These are phyloP conservation scores for Toxostoma redivivum DNA, from an alignment of 2,113 vertebrate genomes.

Conservation along the genomic window DNA sequence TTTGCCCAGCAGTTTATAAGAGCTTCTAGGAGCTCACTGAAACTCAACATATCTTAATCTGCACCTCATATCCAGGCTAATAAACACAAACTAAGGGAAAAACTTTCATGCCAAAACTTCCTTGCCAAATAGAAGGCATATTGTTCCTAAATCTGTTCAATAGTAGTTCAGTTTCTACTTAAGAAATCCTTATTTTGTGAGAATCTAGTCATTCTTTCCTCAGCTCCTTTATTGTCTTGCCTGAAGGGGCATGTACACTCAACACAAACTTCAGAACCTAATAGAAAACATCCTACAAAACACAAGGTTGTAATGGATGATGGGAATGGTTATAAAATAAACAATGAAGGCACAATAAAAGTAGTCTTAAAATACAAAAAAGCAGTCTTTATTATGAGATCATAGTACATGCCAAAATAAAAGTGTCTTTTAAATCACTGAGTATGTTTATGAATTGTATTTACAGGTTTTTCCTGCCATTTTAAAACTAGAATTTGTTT, in stretches of 20 bases:
- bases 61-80: neutral
- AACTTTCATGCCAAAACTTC: neutral
- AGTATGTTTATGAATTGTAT: neutral
- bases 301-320: neutral
- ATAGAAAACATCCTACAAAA: neutral
- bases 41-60: neutral
- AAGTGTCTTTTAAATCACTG: neutral
- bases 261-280: neutral
- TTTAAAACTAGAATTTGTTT: neutral
- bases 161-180: neutral
- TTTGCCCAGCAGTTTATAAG: neutral
- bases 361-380: neutral
- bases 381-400: conserved; percentile 7
- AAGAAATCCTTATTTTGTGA: neutral
- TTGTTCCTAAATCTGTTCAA: neutral
- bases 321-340: neutral
- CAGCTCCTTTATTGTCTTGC: neutral
- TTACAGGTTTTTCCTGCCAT: neutral
- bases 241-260: accelerated
- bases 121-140: neutral
- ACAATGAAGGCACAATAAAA: neutral
- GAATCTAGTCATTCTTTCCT: neutral
- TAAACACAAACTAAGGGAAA: neutral
- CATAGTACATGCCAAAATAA: neutral
- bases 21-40: neutral